Evolutionary conservation across 2,888 invertebrate species (phyloP).

Genomic region (Octonoba sinensis): DNA sequence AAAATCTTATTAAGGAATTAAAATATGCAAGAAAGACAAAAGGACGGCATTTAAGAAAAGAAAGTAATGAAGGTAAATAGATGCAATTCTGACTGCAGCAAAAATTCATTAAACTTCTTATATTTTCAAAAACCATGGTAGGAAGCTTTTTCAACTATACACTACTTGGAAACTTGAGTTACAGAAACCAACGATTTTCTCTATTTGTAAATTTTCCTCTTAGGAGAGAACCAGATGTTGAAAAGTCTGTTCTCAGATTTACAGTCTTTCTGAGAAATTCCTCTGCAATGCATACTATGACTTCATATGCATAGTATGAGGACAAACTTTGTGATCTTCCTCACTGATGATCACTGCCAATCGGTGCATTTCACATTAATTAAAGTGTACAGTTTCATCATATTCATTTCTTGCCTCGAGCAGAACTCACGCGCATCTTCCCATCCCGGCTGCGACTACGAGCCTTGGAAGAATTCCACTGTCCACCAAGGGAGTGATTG

Average conservation of each 20-base stretch:
- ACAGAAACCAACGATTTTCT: slow-evolving; percentile 52
- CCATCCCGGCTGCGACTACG: slow-evolving; percentile 55
- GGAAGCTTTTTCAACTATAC: slow-evolving; percentile 52
- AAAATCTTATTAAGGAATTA: too few relatives aligned
- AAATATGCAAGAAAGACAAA: too few relatives aligned
- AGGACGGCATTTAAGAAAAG: too few relatives aligned
- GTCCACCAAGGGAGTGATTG: slow-evolving; percentile 31
- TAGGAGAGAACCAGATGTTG: slow-evolving; percentile 14
- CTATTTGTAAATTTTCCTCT: slow-evolving; percentile 18
- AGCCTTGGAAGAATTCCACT: slow-evolving; percentile 45
- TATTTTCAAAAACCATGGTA: slow-evolving; percentile 37
- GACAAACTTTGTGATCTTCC: slow-evolving; percentile 5
- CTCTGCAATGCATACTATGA: slow-evolving; percentile 32
- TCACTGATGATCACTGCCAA: neutral
- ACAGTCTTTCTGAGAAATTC: slow-evolving; percentile 30
- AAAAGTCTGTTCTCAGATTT: slow-evolving; percentile 28
- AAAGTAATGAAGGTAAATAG: too few relatives aligned
- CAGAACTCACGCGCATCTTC: slow-evolving; percentile 22
- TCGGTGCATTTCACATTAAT: neutral
- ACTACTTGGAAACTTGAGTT: slow-evolving; percentile 62
- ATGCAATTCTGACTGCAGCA: too few relatives aligned
- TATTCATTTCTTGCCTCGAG: slow-evolving; percentile 48
- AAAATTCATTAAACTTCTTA: neutral
- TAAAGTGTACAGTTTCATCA: neutral
- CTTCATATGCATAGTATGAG: slow-evolving; percentile 37